Percentiles rank a stretch among this genome's conserved stretches.
phyloP scores from a whole-genome alignment of 2,113 vertebrate species.

The Crotalus helleri region DNA sequence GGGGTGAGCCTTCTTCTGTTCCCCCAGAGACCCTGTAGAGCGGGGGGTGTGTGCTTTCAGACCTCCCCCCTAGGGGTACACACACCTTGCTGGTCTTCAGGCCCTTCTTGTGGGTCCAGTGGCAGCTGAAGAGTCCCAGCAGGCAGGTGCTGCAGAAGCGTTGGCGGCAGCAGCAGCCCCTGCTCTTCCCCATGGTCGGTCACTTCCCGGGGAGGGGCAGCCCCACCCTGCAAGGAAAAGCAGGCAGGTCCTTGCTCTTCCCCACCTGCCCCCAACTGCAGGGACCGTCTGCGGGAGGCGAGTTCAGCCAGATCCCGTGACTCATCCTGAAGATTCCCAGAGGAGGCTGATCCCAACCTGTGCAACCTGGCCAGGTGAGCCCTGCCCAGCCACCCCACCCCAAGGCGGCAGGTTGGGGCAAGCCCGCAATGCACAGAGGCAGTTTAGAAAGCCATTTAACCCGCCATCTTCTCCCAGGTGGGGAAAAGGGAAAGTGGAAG shows the following conservation, averaged over 20 bases:
- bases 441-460: background rate
- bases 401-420: background rate
- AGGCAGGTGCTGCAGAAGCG: constrained; percentile 60
- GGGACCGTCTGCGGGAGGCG: background rate
- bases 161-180: constrained; percentile 31
- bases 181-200: constrained; percentile 53
- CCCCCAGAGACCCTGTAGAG: no score
- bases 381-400: constrained; percentile 13
- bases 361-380: constrained; percentile 35
- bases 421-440: background rate
- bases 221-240: constrained; percentile 22
- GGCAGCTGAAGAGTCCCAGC: constrained; percentile 72
- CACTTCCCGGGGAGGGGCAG: background rate
- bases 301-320: background rate
- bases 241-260: background rate
- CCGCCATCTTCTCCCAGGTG: background rate
- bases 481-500: background rate
- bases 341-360: constrained; percentile 5
- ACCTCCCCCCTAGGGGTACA: background rate
- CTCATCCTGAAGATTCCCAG: background rate
- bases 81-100: constrained; percentile 68
- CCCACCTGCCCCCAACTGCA: background rate
- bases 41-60: no score
- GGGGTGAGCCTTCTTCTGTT: background rate
- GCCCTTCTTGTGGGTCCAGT: constrained; percentile 61